These are phyloP conservation scores for Sardinella longiceps DNA, from an alignment of 2,797 vertebrate species.

Conservation along the genomic window DNA sequence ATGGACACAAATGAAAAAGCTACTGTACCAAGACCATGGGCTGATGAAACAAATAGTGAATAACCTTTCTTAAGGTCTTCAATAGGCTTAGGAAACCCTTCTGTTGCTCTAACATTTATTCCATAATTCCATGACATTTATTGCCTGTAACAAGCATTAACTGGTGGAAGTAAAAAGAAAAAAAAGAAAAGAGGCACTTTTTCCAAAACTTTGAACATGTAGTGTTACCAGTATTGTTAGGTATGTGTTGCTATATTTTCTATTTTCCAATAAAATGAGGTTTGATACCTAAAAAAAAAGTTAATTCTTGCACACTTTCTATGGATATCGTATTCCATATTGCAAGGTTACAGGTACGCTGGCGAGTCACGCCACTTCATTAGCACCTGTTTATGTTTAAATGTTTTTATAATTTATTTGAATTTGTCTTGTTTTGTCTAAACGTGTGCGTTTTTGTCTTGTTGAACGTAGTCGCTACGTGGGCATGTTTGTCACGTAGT, in stretches of 20 bases:
- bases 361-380: no score
- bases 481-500: no score
- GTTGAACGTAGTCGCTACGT: no score
- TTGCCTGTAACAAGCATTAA: not conserved
- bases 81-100: not conserved
- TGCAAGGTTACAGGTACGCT: no score
- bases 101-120: not conserved
- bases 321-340: no score
- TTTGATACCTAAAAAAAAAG: not conserved
- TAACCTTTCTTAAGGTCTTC: not conserved
- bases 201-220: not conserved
- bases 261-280: not conserved
- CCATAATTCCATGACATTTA: not conserved
- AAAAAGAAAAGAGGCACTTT: no score
- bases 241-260: not conserved
- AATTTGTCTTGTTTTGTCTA: no score
- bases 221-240: not conserved
- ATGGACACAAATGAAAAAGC: conserved; percentile 34
- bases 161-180: not conserved
- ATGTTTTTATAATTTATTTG: no score
- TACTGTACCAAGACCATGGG: not conserved
- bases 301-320: not conserved
- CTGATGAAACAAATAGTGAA: not conserved
- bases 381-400: no score
- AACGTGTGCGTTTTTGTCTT: no score